A percentile compares a stretch with the other conserved stretches of the same genome.
Evolutionary conservation across 2,113 vertebrate species (phyloP).

Genomic region (Pteronura brasiliensis): DNA sequence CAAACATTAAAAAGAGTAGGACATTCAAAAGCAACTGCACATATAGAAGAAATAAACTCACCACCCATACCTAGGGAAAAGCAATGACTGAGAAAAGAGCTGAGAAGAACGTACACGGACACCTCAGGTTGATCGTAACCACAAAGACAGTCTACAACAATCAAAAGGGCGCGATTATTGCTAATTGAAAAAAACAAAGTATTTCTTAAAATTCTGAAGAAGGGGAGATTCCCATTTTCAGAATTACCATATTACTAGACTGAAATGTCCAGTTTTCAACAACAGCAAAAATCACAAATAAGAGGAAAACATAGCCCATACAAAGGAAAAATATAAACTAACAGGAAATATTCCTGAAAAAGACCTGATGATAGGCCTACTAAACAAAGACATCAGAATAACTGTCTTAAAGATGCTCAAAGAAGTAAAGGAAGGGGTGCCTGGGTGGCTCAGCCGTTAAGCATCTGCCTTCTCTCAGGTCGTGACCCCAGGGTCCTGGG

Average conservation of each 20-base stretch:
- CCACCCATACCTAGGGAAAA: not conserved
- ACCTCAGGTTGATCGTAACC: not conserved
- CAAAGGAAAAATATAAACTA: not conserved
- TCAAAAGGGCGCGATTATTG: too few species aligned
- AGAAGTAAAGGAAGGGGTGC: not conserved
- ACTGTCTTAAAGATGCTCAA: not conserved
- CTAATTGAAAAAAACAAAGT: not conserved
- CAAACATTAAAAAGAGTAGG: not conserved
- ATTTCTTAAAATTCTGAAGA: not conserved
- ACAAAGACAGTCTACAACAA: not conserved
- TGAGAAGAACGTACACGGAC: not conserved
- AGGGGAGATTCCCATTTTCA: not conserved
- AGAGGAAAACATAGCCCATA: not conserved
- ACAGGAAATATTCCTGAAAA: not conserved
- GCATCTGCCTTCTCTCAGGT: too few species aligned
- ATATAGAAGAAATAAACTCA: not conserved
- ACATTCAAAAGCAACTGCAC: not conserved
- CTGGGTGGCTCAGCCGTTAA: too few species aligned
- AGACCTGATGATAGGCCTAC: not conserved
- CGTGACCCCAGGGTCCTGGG: too few species aligned
- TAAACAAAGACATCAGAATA: not conserved
- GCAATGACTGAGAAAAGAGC: not conserved
- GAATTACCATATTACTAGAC: not conserved
- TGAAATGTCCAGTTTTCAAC: not conserved
- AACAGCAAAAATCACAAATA: not conserved